A percentile compares a stretch with the other conserved stretches of the same genome.
phyloP scores from a whole-genome alignment of 2,797 vertebrate species.

The Acipenser transmontanus region DNA sequence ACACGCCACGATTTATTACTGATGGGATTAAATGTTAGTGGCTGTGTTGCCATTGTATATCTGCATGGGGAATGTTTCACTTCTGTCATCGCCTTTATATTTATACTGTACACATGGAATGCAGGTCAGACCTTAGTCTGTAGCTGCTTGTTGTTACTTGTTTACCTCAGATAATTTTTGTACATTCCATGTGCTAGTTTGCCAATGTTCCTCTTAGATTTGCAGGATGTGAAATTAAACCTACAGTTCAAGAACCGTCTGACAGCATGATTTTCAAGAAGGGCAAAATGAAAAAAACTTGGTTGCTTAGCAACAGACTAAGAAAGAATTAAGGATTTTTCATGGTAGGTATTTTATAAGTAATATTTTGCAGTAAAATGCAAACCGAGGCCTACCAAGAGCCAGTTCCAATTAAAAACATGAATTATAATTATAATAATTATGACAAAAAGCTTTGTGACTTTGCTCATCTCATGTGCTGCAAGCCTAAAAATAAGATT shows the following conservation, averaged over 20 bases:
- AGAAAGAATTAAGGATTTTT: too few species aligned
- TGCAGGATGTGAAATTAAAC: too few species aligned
- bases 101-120: slow-evolving; percentile 50
- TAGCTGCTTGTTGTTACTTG: slow-evolving; percentile 7
- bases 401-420: not conserved
- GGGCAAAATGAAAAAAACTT: too few species aligned
- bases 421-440: not conserved
- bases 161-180: slow-evolving; percentile 2
- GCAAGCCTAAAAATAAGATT: slow-evolving; percentile 16
- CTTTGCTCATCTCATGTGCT: not conserved
- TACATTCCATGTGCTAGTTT: too few species aligned
- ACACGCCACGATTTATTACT: not conserved
- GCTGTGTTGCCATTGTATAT: slow-evolving; percentile 37
- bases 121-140: slow-evolving; percentile 27
- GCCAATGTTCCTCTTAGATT: too few species aligned
- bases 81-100: slow-evolving; percentile 49
- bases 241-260: too few species aligned
- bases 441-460: not conserved
- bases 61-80: slow-evolving; percentile 35
- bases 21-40: not conserved
- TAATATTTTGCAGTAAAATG: too few species aligned
- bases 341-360: too few species aligned
- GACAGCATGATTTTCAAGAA: too few species aligned
- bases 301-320: too few species aligned
- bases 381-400: not conserved